Evolutionary conservation across 2,888 invertebrate species (phyloP), one percentile per base, ranked within the genome.

Genomic region (Mimas tiliae): DNA sequence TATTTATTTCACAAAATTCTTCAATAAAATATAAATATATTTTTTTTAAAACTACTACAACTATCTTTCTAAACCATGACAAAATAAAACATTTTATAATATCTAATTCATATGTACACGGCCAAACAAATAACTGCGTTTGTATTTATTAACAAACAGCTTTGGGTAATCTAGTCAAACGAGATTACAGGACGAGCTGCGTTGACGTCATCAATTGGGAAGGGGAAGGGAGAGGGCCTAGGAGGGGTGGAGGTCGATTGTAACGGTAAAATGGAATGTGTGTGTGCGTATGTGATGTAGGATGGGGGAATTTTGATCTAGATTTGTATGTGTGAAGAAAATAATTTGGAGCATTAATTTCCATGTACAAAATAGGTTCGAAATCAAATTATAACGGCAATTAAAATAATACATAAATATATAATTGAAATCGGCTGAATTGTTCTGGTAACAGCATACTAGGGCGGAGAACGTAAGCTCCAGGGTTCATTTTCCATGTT

Each of bases 151-250:
- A 67, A 58, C 68, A 42, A 70, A 67, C 62, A 64, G 63, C 65
- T 73, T 72, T 76, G 62, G 51, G 68, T 75, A 72, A 74, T 74
- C 70, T 69, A 68, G 58, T 62, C 55, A 73, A 75, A 79, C 63
- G 63, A 74, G 74, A 78, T 82, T 77, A 81, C 52, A 65, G 71
- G 70, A 68, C 66, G 65, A 69, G 55, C 68, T 66, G 62, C 67
- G 67, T 71, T 81, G 76, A 76, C 76, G 82, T 80, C 82, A 76
- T 69, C 66, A 69, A 65, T 42, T 42, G 51, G 33, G 33, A 62
- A 33, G 42, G 52, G 14, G 42, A 52, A 52, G 63, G 52, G 51
- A 52, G 16, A 47, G 8, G n/a, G 55, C 9, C 6, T 7, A 11
- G 58, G 58, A 2, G 42, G 42, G 3, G 42, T 42, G 38, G 42